phyloP scores from a whole-genome alignment of 2,113 vertebrate genomes.

The Chionis minor region DNA sequence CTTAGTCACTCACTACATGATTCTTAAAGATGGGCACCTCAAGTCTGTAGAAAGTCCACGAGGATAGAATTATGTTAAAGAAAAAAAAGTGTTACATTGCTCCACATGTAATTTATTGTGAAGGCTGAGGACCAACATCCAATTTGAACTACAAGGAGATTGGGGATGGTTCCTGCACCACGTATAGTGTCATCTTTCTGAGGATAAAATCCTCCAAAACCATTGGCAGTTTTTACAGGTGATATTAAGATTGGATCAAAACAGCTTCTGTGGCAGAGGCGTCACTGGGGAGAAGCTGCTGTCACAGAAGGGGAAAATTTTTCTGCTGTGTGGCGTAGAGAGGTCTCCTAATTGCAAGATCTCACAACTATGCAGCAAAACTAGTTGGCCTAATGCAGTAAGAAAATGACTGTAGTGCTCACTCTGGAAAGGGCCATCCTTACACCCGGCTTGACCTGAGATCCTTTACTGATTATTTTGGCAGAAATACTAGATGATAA shows the following conservation, averaged over 20 bases:
- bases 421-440: not conserved
- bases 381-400: not conserved
- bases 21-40: not conserved
- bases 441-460: not conserved
- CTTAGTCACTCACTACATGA: not conserved
- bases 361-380: slow-evolving; percentile 3
- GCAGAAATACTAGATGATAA: not conserved
- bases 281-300: not conserved
- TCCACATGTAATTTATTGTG: not conserved
- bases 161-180: not conserved
- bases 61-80: not conserved
- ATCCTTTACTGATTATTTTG: not conserved
- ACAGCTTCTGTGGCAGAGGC: not conserved
- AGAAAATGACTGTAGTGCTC: not conserved
- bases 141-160: not conserved
- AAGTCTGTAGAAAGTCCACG: not conserved
- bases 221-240: not conserved
- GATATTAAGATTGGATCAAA: not conserved
- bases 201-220: not conserved
- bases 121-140: not conserved
- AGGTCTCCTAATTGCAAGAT: not conserved
- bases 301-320: not conserved
- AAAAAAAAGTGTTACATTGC: not conserved
- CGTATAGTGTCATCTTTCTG: not conserved
- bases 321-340: not conserved